A percentile compares a stretch with the other conserved stretches of the same genome.
Conservation (phyloP, 2,797 vertebrate genomes). For the Florisuga fusca region DNA sequence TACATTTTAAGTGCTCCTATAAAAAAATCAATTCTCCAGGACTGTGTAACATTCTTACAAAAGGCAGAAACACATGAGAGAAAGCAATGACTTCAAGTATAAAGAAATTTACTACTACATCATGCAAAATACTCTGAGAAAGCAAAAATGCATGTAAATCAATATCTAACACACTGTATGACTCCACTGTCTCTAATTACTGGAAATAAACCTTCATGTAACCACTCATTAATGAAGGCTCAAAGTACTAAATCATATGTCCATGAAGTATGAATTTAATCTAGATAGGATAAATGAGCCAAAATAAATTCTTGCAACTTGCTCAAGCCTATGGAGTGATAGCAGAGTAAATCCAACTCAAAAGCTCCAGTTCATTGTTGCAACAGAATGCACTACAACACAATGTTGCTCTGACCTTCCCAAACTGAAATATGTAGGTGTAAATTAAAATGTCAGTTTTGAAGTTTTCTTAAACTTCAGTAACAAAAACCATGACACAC, state of each 20-base stretch:
- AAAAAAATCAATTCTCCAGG: not conserved
- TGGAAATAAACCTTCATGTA: conserved; percentile 3
- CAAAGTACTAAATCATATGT: not conserved
- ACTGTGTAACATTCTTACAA: not conserved
- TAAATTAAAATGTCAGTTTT: not conserved
- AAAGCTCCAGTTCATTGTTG: not conserved
- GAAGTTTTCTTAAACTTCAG: not conserved
- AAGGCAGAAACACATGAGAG: not conserved
- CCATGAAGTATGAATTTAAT: not conserved
- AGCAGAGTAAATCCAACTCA: not conserved
- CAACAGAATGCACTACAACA: not conserved
- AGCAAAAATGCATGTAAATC: not conserved
- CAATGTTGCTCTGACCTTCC: not conserved
- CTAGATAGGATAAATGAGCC: not conserved
- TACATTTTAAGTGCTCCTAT: not conserved
- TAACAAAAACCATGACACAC: not conserved
- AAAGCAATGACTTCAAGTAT: not conserved
- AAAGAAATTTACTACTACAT: not conserved
- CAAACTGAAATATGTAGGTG: not conserved
- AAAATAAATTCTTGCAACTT: not conserved
- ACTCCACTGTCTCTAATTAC: not conserved
- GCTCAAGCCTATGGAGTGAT: not conserved
- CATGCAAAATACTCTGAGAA: not conserved
- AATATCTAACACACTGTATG: not conserved
- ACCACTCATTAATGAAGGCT: conserved; percentile 5